Evolutionary conservation across 92 coral and sea anemone species (phyloP).

Genomic region (Bergia sp.): DNA sequence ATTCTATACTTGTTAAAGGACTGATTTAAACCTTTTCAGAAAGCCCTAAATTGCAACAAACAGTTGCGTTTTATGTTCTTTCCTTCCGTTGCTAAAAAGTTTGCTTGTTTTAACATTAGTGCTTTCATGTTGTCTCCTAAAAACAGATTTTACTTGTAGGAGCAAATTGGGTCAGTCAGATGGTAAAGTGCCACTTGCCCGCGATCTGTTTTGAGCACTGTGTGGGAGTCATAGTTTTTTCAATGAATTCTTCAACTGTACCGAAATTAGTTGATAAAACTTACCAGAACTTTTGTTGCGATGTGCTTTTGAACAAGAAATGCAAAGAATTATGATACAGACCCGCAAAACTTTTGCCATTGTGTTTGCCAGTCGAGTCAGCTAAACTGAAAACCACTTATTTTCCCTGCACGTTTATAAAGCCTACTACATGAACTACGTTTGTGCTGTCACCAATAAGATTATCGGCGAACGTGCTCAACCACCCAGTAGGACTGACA

Average conservation of each 20-base stretch:
- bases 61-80: no score
- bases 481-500: not conserved
- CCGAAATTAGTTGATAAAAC: not conserved
- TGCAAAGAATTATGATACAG: not conserved
- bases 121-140: no score
- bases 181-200: not conserved
- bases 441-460: not conserved
- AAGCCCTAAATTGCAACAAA: no score
- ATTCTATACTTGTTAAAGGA: no score
- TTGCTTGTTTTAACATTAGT: no score
- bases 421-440: not conserved
- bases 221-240: no score
- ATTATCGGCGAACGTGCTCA: not conserved
- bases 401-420: not conserved
- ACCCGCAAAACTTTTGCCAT: not conserved
- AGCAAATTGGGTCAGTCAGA: no score
- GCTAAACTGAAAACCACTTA: not conserved
- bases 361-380: not conserved
- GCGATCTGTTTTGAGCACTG: not conserved
- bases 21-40: no score
- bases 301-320: not conserved
- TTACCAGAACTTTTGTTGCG: not conserved
- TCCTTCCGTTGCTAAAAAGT: no score
- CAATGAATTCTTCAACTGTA: no score
- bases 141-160: not conserved